These are phyloP conservation scores for Benitochromis conjunctus DNA, from an alignment of 2,113 vertebrate genomes.

Conservation along the genomic window DNA sequence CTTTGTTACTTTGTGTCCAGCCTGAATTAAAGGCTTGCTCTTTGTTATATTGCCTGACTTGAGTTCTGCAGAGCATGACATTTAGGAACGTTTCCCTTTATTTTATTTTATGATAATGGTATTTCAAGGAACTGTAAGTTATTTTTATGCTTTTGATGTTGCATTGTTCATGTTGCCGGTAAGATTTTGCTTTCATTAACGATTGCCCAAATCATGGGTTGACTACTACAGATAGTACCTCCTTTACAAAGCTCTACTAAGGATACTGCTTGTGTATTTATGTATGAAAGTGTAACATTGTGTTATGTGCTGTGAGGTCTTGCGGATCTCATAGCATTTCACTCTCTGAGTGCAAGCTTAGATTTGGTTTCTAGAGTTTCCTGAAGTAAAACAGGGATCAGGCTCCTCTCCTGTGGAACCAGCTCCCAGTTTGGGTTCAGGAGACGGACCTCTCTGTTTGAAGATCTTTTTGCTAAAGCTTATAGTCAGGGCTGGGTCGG, in stretches of 20 bases:
- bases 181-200: not conserved
- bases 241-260: not conserved
- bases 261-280: not conserved
- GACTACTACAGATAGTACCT: not conserved
- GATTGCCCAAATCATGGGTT: not conserved
- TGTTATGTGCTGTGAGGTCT: not conserved
- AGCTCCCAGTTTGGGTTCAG: not conserved
- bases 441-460: not conserved
- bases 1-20: rapidly evolving
- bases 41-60: not conserved
- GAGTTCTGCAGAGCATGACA: not conserved
- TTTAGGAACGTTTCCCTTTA: not conserved
- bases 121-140: not conserved
- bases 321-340: rapidly evolving
- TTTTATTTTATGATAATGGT: not conserved
- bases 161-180: not conserved
- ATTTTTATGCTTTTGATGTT: not conserved
- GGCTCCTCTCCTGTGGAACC: not conserved
- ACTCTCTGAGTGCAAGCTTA: not conserved
- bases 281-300: not conserved
- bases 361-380: not conserved
- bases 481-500: not conserved
- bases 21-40: not conserved
- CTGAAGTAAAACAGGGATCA: not conserved
- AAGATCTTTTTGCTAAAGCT: not conserved